A percentile compares a stretch with the other conserved stretches of the same genome.
Conservation (phyloP, 2,113 vertebrate genomes). For the Bagarius yarrelli region DNA sequence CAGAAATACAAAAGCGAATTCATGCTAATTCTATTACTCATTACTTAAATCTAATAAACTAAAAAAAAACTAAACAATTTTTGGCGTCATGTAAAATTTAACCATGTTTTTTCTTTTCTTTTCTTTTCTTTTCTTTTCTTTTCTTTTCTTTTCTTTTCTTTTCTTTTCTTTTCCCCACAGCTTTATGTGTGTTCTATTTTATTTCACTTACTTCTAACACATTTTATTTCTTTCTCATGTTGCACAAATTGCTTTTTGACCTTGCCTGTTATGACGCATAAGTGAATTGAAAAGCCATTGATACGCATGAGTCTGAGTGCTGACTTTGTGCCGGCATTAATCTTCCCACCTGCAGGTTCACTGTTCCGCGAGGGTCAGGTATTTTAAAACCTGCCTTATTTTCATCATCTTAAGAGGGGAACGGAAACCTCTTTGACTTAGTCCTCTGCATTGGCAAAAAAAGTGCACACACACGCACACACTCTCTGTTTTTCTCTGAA, state of each 20-base stretch:
- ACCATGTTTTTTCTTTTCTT: slow-evolving; percentile 69
- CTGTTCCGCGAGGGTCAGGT: slow-evolving; percentile 62
- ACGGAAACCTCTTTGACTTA: slow-evolving; percentile 64
- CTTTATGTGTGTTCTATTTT: slow-evolving; percentile 67
- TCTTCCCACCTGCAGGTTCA: slow-evolving; percentile 57
- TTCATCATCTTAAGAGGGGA: slow-evolving; percentile 73
- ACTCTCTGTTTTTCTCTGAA: slow-evolving; percentile 15
- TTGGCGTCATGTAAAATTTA: slow-evolving; percentile 72
- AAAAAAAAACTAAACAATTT: slow-evolving; percentile 56
- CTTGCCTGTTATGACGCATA: slow-evolving; percentile 70
- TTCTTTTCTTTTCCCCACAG: slow-evolving; percentile 58
- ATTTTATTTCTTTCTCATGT: slow-evolving; percentile 72
- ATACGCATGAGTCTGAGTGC: slow-evolving; percentile 61
- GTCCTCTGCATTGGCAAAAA: slow-evolving; percentile 56
- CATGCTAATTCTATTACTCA: slow-evolving; percentile 63
- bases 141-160: too few relatives aligned
- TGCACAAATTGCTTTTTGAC: slow-evolving; percentile 72
- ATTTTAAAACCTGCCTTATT: slow-evolving; percentile 50
- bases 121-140: too few relatives aligned
- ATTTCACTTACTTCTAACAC: slow-evolving; percentile 71
- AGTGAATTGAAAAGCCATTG: slow-evolving; percentile 72
- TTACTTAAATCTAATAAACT: slow-evolving; percentile 70
- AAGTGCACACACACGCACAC: slow-evolving; percentile 33
- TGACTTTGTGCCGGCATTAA: slow-evolving; percentile 60
- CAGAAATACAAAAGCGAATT: slow-evolving; percentile 57